A percentile compares a stretch with the other conserved stretches of the same genome.
Evolutionary conservation across 2,888 invertebrate genomes (phyloP).

Genomic region (Ceriagrion tenellum): DNA sequence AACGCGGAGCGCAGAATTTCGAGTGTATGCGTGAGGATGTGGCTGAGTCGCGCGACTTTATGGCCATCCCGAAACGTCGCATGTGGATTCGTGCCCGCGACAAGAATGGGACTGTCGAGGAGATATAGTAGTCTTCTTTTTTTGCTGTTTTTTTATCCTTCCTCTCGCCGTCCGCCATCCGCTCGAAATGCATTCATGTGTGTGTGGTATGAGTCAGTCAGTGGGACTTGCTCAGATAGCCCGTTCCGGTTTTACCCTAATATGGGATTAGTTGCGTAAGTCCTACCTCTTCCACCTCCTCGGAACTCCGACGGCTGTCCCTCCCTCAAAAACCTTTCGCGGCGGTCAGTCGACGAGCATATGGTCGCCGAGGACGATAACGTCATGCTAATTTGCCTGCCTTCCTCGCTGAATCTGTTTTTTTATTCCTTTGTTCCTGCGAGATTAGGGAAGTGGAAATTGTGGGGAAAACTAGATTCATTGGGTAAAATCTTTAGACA

Average conservation of each 20-base stretch:
- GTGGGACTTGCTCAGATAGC: not conserved
- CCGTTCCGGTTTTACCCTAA: conserved; percentile 49
- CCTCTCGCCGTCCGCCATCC: not conserved
- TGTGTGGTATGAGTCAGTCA: not conserved
- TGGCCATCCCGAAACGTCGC: not conserved
- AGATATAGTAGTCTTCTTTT: not conserved
- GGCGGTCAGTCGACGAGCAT: not conserved
- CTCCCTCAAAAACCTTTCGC: not conserved
- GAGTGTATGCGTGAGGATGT: too few relatives aligned
- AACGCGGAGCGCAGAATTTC: conserved; percentile 1
- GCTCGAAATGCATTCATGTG: not conserved
- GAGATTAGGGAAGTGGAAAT: too few relatives aligned
- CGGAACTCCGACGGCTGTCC: not conserved
- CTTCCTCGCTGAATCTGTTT: too few relatives aligned
- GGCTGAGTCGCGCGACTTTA: not conserved
- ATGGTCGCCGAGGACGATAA: not conserved
- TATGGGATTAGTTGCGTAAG: conserved; percentile 58
- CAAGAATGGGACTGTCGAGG: not conserved
- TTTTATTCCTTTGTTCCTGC: too few relatives aligned
- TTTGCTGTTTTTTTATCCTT: not conserved
- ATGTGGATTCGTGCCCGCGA: not conserved
- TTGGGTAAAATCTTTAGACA: too few relatives aligned
- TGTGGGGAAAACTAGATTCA: too few relatives aligned
- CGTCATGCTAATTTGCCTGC: too few relatives aligned
- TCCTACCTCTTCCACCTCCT: not conserved